phyloP scores from a whole-genome alignment of 2,113 vertebrate species.

The Plecotus auritus region DNA sequence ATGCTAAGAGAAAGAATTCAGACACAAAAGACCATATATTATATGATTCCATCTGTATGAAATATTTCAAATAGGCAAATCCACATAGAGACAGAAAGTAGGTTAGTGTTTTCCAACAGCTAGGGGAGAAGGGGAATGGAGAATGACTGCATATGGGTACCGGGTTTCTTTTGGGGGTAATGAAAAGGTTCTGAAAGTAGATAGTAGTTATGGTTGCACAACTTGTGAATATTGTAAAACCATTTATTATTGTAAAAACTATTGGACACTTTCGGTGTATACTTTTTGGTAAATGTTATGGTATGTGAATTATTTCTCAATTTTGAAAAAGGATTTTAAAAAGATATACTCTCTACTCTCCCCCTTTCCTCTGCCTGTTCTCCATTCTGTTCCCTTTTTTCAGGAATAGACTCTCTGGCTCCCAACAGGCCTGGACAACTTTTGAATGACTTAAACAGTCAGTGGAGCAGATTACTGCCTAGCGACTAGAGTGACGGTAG shows the following conservation, averaged over 20 bases:
- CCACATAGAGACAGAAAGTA: not conserved
- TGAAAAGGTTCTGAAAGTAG: not conserved
- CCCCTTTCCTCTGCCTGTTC: not conserved
- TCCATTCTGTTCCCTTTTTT: not conserved
- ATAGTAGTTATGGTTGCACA: not conserved
- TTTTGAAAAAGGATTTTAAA: not conserved
- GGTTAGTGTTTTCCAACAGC: not conserved
- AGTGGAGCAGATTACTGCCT: not conserved
- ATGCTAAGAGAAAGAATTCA: slow-evolving; percentile 1
- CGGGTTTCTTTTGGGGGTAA: not conserved
- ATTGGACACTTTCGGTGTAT: not conserved
- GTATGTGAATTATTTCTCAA: not conserved
- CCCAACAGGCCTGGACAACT: not conserved
- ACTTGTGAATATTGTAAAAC: not conserved
- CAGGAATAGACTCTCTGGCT: not conserved
- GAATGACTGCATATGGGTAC: not conserved
- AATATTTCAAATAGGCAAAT: slow-evolving; percentile 12
- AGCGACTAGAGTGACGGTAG: not conserved
- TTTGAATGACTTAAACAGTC: not conserved
- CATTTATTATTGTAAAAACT: not conserved
- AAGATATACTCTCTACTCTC: not conserved
- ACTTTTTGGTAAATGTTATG: not conserved
- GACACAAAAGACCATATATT: not conserved
- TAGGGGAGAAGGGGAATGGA: not conserved
- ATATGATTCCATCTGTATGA: not conserved